Evolutionary conservation across 2,888 invertebrate genomes (phyloP).

Genomic region (Rutpela maculata): DNA sequence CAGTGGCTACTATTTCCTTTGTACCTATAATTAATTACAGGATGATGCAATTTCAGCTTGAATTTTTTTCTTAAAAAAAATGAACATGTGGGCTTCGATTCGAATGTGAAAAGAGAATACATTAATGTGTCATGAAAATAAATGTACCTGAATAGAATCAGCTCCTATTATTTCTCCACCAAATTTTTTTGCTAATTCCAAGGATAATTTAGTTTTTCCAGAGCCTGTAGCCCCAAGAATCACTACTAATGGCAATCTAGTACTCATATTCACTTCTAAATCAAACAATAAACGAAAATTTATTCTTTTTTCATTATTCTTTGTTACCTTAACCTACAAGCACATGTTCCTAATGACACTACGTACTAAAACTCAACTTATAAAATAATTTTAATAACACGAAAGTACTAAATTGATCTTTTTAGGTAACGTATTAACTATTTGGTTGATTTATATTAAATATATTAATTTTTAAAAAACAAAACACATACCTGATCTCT

Average conservation of each 20-base stretch:
- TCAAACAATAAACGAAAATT: neutral
- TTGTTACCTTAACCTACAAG: conserved; percentile 33
- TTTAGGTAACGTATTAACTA: neutral
- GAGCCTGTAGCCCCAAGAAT: conserved; percentile 97
- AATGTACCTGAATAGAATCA: conserved; percentile 97
- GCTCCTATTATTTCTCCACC: conserved; percentile 96
- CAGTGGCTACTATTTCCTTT: neutral
- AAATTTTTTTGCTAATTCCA: conserved; percentile 91
- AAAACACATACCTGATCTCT: neutral
- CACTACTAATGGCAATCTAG: conserved; percentile 83
- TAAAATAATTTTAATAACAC: neutral
- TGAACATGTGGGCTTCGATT: neutral
- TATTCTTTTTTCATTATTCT: conserved; percentile 21
- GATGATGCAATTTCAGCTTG: neutral
- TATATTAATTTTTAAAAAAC: neutral
- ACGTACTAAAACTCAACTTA: neutral
- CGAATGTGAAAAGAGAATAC: neutral
- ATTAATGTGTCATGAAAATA: neutral
- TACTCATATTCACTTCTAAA: conserved; percentile 30
- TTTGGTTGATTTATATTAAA: neutral
- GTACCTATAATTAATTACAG: neutral
- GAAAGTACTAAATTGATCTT: neutral
- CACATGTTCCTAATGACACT: conserved; percentile 24
- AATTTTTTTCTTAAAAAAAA: neutral
- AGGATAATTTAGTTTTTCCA: conserved; percentile 96